Base-by-base conservation (phyloP, 2,113 vertebrate genomes). In the Pardalotus punctatus region DNA sequence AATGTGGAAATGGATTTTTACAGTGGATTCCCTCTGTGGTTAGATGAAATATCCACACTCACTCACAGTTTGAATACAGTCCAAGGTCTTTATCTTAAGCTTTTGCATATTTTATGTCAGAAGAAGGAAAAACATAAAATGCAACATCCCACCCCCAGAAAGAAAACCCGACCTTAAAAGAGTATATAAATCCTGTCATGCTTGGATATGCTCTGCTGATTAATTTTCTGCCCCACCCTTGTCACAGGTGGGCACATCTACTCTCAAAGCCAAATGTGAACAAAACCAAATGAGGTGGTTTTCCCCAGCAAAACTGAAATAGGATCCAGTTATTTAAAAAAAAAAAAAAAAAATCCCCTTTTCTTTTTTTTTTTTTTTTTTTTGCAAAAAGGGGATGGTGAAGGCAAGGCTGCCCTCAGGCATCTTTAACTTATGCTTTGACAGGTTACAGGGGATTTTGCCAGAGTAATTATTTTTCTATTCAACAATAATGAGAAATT, bases 401-500 rank as follows among this genome's bases (percentile, higher is more conserved):
- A 96, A 95, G 89, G 97, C 88, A 94, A 97, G 94, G 93, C 95
- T 97, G 97, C 97, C 98, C 98, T 97, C 96, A 90, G 78, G 98
- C 98, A 98, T 98, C 97, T 97, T 98, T 98, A 98, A 98, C 98
- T 98, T 98, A 93, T 97, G 97, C 97, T 96, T 97, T 98, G 98
- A 98, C 98, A 98, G 98, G 98, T 98, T 98, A 98, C 25, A 76
- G 97, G 97, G 97, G 97, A 98, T 98, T 98, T 98, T 98, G 97
- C 98, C 98, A 98, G 96, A 98, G 98, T 98, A 98, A 98, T 98
- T 98, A 98, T 98, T 98, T 98, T 98, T 98, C 98, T 97, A 98
- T 98, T 98, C 98, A 97, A 98, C 98, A 98, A 98, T 98, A 98
- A 98, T 98, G 98, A 98, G 98, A 98, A 98, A 98, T 98, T 98